Base-by-base conservation (phyloP, 2,113 vertebrate genomes). In the Scomber scombrus region DNA sequence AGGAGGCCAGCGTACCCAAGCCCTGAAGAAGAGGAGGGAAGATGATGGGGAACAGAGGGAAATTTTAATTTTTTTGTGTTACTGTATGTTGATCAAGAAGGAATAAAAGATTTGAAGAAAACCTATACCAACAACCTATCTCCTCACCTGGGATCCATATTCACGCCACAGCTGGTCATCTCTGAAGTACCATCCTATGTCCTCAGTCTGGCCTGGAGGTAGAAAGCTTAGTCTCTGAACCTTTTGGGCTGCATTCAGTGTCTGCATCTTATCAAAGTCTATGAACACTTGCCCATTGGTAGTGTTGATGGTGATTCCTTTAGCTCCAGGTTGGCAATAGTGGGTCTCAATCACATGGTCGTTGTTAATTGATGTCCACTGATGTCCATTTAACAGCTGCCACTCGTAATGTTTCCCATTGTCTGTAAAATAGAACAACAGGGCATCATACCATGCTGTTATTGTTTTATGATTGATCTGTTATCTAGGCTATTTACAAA, bases 321-420 rank as follows among this genome's bases (percentile, higher is more conserved):
- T 89, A 0, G 93, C 89, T 43, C 85, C 92, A 14, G 91, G 89
- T 5, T 93, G 90, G 77, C 92, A 91, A 83, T 94, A 95, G 54
- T 94, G 91, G 11, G 84, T 52, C 66, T 95, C 93, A 4, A 95
- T 93, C 56, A 95, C 77, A 31, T 82, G 43, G 60, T 93, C 90
- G 10, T 94, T 88, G 5, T 65, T 29, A 1, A 94, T 82, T 3
- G 6, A 23, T 31, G 12, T 34, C 92, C 91, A 92, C 49, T 65
- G n/a, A 0, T 9, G 11, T 11, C 82, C 88, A 16, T 40, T 3
- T 10, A 12, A 72, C 55, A 94, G 55, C 74, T 89, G 82, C 94
- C 94, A 95, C 78, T 85, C 75, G 40, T 67, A 92, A 18, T 49
- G 31, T 40, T 90, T 94, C 47, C n/a, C 81, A 57, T 7, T 50